Base-by-base conservation (phyloP, 1,140 invertebrate genomes). In the Pomacea maculata region DNA sequence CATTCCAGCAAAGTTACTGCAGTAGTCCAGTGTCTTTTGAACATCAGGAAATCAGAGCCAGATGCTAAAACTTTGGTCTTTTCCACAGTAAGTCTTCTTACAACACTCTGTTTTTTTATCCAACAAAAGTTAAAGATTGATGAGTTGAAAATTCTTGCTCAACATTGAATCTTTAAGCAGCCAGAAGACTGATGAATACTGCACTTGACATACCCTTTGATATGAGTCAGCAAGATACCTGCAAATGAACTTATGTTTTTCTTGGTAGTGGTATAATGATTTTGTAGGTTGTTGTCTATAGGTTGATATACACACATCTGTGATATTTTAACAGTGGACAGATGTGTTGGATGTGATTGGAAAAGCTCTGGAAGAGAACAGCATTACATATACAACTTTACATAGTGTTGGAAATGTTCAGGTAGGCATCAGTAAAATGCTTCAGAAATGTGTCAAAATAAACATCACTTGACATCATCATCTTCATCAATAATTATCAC, bases 1-100 rank as follows among this genome's bases (percentile, higher is more conserved):
- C 87, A 94, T 88, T 96, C 95, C 0, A 94, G 94, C 5, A 96
- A 96, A 93, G 93, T 96, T 11, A 92, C 94, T 79, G 94, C 92
- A n/a, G 92, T 96, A 70, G 92, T 96, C 7, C 88, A 92, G 75
- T 90, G 93, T 72, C 86, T 96, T 57, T 75, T 94, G 0, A 88
- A 93, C 67, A 93, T 96, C 11, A 91, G 91, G 79, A 85, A 90
- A 17, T 83, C 93, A 19, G 93, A 95, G 77, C 91, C 93, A 6
- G 87, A 90, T 72, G 93, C 94, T 4, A 96, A 96, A 92, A 90
- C 94, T 17, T 85, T 96, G 1, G 92, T 96, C 14, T 96, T 96
- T 89, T 96, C 95, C 1, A 93, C 93, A 45, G 93, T 94, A 89
- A 91, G 91, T n/a, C 14, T 72, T 70, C 34, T 29, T 21, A 70